Evolutionary conservation across 1,140 invertebrate genomes (phyloP), one percentile per base, ranked within the genome.

Genomic region (Zaprionus vittiger): DNA sequence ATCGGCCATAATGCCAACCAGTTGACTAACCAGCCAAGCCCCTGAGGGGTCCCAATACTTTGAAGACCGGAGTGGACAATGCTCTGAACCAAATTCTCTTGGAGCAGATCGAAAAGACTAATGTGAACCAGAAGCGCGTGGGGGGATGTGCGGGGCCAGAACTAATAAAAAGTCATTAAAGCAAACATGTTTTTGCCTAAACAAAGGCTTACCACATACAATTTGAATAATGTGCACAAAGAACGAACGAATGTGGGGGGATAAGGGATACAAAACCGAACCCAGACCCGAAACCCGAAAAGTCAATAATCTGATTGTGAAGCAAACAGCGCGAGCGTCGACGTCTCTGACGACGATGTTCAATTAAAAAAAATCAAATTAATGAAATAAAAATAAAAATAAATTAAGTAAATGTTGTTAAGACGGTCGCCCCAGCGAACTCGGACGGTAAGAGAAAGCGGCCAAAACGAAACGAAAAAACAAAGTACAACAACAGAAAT

Each of bases 161-260:
- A 81, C 80, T 81, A 87, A 89, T 87, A 87, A 89, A 80, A 87
- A 87, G 73, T 89, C 83, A 87, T 87, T 87, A 89, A 87, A 87
- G 68, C 75, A 75, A 87, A 87, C 83, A 87, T 87, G 83, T 83
- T 86, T 87, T 86, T 83, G 74, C 80, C 55, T 60, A 87, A 83
- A 87, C 83, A 87, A 87, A 83, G 83, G 64, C 83, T 86, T 78
- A 76, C 65, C 72, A 76, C 77, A 77, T 80, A 83, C 85, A 11
- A 83, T 87, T 80, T 87, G 78, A 87, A 87, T 89, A 87, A 86
- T 86, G 81, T 62, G 61, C 68, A 69, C 76, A 77, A 67, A 60
- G 69, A 56, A 72, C 71, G 62, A 72, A 65, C 38, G 26, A 65
- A 54, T 54, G 64, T 41, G 41, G 41, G 66, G 59, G n/a, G 12